A percentile compares a stretch with the other conserved stretches of the same genome.
Evolutionary conservation across 2,797 vertebrate species (phyloP).

Genomic region (Cryptoprocta ferox): DNA sequence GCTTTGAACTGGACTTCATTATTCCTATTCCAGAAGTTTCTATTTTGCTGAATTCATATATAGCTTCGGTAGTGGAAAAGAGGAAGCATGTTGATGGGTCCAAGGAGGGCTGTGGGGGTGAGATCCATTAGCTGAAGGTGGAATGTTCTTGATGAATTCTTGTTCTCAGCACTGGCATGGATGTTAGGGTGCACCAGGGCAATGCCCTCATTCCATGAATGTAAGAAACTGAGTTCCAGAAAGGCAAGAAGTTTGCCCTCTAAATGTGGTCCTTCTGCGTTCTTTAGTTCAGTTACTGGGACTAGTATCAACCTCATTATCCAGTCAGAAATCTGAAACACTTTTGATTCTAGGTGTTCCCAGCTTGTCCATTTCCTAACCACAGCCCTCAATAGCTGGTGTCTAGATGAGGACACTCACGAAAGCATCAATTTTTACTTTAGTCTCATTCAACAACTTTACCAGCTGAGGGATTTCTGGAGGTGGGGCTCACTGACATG

Average conservation of each 20-base stretch:
- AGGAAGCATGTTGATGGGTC: not conserved
- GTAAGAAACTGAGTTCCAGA: not conserved
- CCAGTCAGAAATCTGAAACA: not conserved
- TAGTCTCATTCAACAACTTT: not conserved
- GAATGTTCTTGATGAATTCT: not conserved
- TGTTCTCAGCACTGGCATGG: not conserved
- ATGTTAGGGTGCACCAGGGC: accelerated
- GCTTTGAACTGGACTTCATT: slow-evolving; percentile 64
- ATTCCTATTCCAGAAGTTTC: not conserved
- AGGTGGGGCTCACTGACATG: not conserved
- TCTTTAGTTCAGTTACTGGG: not conserved
- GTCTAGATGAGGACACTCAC: not conserved
- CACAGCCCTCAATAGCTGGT: not conserved
- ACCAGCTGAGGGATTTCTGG: not conserved
- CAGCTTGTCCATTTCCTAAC: not conserved
- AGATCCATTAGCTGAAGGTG: not conserved
- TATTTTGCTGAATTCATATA: not conserved
- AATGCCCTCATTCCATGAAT: not conserved
- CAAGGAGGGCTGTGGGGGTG: not conserved
- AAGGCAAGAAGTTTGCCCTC: not conserved
- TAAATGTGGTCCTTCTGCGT: too few relatives aligned
- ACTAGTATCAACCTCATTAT: not conserved
- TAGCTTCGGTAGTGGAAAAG: not conserved
- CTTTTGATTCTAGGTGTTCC: not conserved
- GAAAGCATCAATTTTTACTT: not conserved